phyloP scores from a whole-genome alignment of 2,797 vertebrate genomes.

The Mus minutoides region DNA sequence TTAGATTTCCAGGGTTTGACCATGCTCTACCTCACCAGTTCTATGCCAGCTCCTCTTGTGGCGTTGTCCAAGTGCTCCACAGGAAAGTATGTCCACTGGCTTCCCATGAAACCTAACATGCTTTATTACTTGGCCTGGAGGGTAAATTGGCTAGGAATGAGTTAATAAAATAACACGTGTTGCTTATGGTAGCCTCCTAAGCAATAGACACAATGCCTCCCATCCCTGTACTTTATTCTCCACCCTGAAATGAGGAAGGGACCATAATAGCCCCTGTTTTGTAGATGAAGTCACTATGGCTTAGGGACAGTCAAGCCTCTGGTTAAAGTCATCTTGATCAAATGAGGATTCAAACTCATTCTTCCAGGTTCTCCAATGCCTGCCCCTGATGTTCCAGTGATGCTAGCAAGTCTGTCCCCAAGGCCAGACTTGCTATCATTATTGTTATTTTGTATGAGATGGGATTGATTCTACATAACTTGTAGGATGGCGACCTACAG shows the following conservation, averaged over 20 bases:
- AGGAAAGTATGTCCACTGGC: no score
- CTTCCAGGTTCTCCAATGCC: not conserved
- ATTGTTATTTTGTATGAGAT: not conserved
- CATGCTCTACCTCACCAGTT: no score
- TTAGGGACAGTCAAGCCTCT: not conserved
- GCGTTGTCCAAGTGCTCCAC: no score
- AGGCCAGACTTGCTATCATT: not conserved
- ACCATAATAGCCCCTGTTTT: not conserved
- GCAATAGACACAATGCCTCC: not conserved
- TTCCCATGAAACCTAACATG: not conserved
- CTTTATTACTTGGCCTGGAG: not conserved
- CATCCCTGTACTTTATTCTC: not conserved
- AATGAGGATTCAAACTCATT: not conserved
- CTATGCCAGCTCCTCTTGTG: no score
- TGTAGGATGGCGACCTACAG: not conserved
- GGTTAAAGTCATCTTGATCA: not conserved
- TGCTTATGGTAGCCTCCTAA: not conserved
- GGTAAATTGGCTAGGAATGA: not conserved
- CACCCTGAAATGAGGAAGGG: not conserved
- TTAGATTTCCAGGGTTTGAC: no score
- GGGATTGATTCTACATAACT: no score
- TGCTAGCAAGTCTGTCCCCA: not conserved
- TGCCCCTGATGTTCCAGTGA: not conserved
- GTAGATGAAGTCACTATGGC: not conserved
- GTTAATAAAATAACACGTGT: not conserved